Base-by-base conservation (phyloP, 2,797 vertebrate genomes). In the Sebastes wilsoni region DNA sequence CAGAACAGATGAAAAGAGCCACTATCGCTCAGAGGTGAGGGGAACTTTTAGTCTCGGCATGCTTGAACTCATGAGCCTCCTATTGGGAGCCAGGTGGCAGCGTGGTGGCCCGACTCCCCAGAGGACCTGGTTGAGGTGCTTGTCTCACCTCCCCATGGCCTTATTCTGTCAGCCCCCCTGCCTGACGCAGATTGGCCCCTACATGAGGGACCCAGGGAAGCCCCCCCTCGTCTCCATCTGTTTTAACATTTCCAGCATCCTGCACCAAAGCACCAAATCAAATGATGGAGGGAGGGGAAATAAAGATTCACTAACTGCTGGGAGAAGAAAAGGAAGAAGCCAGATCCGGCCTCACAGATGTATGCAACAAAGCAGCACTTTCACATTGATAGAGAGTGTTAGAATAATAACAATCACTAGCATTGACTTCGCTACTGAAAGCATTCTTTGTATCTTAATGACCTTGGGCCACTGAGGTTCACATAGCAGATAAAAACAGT, bases 141-240 rank as follows among this genome's bases (percentile, higher is more conserved):
- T 64, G 80, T 82, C 89, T 85, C 83, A 71, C 79, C 79, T 34
- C 88, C 77, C 65, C 27, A 2, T 96, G 96, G 93, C 97, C 96
- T 96, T 95, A 97, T 97, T 97, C 97, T 97, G 97, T 97, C 97
- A 97, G 93, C 65, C 85, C 87, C 80, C 79, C 80, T 85, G 87
- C 76, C 89, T 95, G 93, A 93, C 90, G 93, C 91, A 94, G 93
- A 95, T 94, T 95, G 94, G 93, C 95, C 95, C 94, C 94, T 93
- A 89, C 91, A 93, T 90, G 87, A 89, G 89, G 89, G 66, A 83
- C 86, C 80, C 60, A 27, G 85, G 80, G 89, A 94, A 89, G 11
- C 54, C 86, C 77, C 66, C 83, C 86, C 91, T 93, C 77, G 55
- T 87, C 95, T 94, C 95, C 95, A 94, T 94, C 96, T 96, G 96